Percentiles rank a stretch among this genome's conserved stretches.
These are phyloP conservation scores for Mesocricetus auratus DNA, from an alignment of 2,113 vertebrate species.

Conservation along the genomic window DNA sequence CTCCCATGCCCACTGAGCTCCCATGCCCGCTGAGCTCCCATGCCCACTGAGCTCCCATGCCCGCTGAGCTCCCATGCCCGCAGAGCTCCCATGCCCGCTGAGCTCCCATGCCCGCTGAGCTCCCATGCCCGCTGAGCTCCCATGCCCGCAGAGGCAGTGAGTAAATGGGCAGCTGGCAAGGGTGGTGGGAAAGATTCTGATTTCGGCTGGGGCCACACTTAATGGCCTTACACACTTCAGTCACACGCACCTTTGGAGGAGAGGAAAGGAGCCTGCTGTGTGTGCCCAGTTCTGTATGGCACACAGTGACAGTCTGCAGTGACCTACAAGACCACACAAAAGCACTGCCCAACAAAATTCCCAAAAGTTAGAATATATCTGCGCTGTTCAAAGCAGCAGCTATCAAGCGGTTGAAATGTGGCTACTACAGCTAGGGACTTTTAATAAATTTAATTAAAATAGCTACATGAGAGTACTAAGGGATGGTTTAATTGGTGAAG, in stretches of 20 bases:
- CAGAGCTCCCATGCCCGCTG: background rate
- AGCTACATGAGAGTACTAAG: too few relatives aligned
- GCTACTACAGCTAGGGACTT: background rate
- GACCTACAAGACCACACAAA: background rate
- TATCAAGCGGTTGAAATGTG: fast-evolving
- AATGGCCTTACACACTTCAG: background rate
- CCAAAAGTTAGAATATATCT: fast-evolving
- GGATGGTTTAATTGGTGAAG: background rate
- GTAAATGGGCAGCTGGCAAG: background rate
- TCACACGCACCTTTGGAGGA: constrained; percentile 45
- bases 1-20: background rate
- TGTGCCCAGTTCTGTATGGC: background rate
- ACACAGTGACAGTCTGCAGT: background rate
- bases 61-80: too few relatives aligned
- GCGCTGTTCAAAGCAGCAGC: background rate
- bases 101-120: background rate
- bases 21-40: background rate
- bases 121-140: background rate
- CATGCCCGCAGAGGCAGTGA: background rate
- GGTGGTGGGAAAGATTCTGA: background rate
- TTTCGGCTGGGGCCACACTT: background rate
- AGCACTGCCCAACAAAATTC: background rate
- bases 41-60: background rate
- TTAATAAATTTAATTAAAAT: background rate
- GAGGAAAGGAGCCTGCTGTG: constrained; percentile 31